Evolutionary conservation across 2,888 invertebrate species (phyloP).

Genomic region (Branchellion lobata): DNA sequence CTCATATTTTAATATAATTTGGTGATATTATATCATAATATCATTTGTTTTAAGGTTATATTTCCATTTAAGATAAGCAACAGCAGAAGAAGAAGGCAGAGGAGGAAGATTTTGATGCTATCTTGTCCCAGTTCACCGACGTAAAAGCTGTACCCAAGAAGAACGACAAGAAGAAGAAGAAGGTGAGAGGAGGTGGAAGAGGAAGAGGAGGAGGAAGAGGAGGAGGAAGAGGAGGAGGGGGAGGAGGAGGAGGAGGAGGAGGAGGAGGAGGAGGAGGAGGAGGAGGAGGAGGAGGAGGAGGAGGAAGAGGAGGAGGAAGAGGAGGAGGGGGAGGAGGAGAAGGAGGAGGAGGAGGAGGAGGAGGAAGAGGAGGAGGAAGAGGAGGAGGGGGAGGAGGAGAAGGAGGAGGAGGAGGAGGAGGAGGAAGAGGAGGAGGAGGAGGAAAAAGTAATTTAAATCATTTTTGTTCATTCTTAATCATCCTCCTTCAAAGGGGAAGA

Average conservation of each 20-base stretch:
- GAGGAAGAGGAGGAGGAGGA: conserved; percentile 55
- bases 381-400: conserved; percentile 49
- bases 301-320: background rate
- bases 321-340: conserved; percentile 52
- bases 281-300: conserved; percentile 45
- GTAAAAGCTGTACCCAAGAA: conserved; percentile 52
- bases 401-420: background rate
- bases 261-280: conserved; percentile 34
- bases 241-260: conserved; percentile 27
- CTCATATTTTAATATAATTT: too few species aligned
- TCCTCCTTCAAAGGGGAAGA: conserved; percentile 53
- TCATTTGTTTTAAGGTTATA: too few species aligned
- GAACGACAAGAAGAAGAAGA: conserved; percentile 53
- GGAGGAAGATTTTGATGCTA: conserved; percentile 60
- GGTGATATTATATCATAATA: too few species aligned
- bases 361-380: conserved; percentile 51
- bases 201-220: background rate
- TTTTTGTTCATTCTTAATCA: too few species aligned
- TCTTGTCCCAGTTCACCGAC: conserved; percentile 59
- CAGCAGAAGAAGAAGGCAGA: conserved; percentile 32
- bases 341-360: conserved; percentile 47
- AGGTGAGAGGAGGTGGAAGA: conserved; percentile 17
- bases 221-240: conserved; percentile 52
- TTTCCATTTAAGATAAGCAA: conserved; percentile 6
- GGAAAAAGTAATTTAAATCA: conserved; percentile 56